phyloP scores from a whole-genome alignment of 2,797 vertebrate species.

The Gobio occitaniae region DNA sequence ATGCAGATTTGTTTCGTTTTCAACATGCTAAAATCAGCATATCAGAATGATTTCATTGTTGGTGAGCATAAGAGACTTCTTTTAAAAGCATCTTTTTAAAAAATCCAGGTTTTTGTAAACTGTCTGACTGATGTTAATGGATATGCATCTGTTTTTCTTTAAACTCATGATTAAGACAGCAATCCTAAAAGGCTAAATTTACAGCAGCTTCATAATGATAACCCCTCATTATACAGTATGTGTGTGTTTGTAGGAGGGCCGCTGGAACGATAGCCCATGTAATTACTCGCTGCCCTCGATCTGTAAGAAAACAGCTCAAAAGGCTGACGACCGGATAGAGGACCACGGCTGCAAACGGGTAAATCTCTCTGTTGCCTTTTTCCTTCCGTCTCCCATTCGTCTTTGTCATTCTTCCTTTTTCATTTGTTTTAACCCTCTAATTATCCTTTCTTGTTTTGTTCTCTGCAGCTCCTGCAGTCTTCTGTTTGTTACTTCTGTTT shows the following conservation, averaged over 20 bases:
- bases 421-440: background rate
- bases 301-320: slow-evolving; percentile 91
- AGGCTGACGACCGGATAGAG: slow-evolving; percentile 82
- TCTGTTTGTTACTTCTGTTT: slow-evolving; percentile 23
- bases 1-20: background rate
- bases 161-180: slow-evolving; percentile 20
- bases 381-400: background rate
- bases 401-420: background rate
- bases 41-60: background rate
- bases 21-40: background rate
- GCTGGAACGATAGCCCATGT: slow-evolving; percentile 97
- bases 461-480: slow-evolving; percentile 14
- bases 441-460: background rate
- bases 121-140: background rate
- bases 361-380: slow-evolving; percentile 44
- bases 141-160: slow-evolving; percentile 57
- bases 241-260: slow-evolving; percentile 84
- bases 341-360: slow-evolving; percentile 93
- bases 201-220: slow-evolving; percentile 3
- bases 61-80: background rate
- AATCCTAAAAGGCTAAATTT: slow-evolving; percentile 8
- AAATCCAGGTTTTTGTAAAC: background rate
- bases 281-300: slow-evolving; percentile 92
- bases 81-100: background rate
- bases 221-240: slow-evolving; percentile 34